These are phyloP conservation scores for Cremastinae sp. DNA, from an alignment of 2,888 invertebrate species.

Conservation along the genomic window DNA sequence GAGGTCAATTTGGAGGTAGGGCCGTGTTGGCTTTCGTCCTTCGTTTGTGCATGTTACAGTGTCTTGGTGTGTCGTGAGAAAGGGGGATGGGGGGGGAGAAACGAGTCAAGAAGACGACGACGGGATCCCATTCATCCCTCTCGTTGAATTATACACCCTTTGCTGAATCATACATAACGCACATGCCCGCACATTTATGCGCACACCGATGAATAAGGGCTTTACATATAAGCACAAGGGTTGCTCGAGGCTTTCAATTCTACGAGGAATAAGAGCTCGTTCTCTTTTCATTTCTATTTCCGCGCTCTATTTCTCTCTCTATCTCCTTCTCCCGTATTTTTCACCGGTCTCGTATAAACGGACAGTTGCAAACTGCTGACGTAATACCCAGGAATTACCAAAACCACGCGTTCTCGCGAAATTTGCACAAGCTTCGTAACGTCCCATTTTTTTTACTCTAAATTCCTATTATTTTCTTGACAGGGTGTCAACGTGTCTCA, in stretches of 20 bases:
- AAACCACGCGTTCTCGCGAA: neutral
- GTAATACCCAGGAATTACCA: slow-evolving; percentile 33
- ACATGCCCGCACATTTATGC: neutral
- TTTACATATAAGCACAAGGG: slow-evolving; percentile 6
- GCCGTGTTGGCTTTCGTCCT: neutral
- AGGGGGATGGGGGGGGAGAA: neutral
- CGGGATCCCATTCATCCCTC: slow-evolving; percentile 23
- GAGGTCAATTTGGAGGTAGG: slow-evolving; percentile 27
- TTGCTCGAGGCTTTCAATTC: slow-evolving; percentile 33
- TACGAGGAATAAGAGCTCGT: slow-evolving; percentile 13
- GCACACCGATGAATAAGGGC: neutral
- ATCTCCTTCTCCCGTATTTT: slow-evolving; percentile 9
- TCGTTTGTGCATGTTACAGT: neutral
- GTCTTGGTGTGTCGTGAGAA: too few species aligned
- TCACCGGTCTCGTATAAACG: slow-evolving; percentile 12
- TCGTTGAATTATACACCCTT: slow-evolving; percentile 34
- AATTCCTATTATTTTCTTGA: neutral
- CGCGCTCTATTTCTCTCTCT: neutral
- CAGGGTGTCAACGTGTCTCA: neutral
- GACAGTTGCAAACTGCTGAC: slow-evolving; percentile 34
- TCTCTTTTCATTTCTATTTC: neutral
- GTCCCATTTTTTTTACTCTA: neutral
- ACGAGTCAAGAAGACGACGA: slow-evolving; percentile 23
- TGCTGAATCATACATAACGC: slow-evolving; percentile 32
- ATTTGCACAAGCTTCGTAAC: slow-evolving; percentile 17